Conservation (phyloP, 1,140 invertebrate species). For the Sarcophaga peregrina region DNA sequence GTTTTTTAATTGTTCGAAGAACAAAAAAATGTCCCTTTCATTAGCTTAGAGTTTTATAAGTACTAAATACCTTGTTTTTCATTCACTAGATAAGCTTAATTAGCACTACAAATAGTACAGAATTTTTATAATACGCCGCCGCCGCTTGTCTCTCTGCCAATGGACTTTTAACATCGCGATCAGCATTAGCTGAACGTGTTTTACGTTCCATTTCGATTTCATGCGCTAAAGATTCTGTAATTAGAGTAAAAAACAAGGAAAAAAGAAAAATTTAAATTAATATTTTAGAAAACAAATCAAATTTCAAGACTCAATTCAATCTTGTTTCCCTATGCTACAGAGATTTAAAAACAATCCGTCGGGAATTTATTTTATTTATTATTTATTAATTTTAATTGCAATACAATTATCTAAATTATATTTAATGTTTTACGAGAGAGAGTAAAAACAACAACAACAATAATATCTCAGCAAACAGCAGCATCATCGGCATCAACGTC, state of each 20-base stretch:
- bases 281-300: too few species aligned
- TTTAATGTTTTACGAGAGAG: too few species aligned
- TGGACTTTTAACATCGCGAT: slow-evolving; percentile 85
- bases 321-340: too few species aligned
- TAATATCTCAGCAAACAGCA: background rate
- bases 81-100: slow-evolving; percentile 57
- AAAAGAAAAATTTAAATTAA: background rate
- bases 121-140: slow-evolving; percentile 83
- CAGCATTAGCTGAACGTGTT: slow-evolving; percentile 79
- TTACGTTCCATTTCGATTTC: slow-evolving; percentile 88
- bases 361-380: too few species aligned
- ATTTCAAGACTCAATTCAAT: too few species aligned
- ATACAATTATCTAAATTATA: too few species aligned
- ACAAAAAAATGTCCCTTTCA: background rate
- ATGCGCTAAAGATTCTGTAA: slow-evolving; percentile 83
- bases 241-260: slow-evolving; percentile 54
- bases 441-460: background rate
- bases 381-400: too few species aligned
- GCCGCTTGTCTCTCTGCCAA: slow-evolving; percentile 79
- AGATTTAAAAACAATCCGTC: too few species aligned
- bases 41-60: background rate
- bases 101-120: slow-evolving; percentile 84
- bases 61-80: background rate
- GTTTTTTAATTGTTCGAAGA: too few species aligned
- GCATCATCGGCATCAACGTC: background rate